Evolutionary conservation across 2,797 vertebrate species (phyloP).

Genomic region (Ataeniobius toweri): DNA sequence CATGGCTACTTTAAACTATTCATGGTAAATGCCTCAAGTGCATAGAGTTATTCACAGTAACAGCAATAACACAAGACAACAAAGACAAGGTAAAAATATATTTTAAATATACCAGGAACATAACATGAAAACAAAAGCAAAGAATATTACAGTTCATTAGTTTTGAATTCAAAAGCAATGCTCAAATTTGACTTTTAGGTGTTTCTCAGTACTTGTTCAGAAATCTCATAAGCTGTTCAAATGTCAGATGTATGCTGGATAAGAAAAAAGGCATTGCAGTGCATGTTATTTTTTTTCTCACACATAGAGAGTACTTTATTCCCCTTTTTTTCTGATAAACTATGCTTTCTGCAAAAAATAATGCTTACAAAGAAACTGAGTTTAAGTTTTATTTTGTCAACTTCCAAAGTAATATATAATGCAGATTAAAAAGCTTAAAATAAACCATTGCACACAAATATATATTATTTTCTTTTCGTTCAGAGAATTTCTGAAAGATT

Average conservation of each 20-base stretch:
- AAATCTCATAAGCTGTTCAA: slow-evolving; percentile 52
- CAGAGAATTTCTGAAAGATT: neutral
- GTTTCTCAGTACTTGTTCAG: slow-evolving; percentile 44
- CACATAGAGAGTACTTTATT: slow-evolving; percentile 7
- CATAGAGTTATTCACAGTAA: neutral
- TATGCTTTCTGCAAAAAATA: slow-evolving; percentile 19
- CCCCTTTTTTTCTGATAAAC: slow-evolving; percentile 39
- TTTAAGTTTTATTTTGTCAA: neutral
- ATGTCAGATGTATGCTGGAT: slow-evolving; percentile 56
- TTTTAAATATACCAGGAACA: neutral
- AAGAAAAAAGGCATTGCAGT: slow-evolving; percentile 28
- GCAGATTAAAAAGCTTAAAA: neutral
- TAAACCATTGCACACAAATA: neutral
- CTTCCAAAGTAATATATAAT: neutral
- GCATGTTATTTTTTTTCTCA: slow-evolving; percentile 11
- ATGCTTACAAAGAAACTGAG: slow-evolving; percentile 5
- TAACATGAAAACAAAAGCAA: slow-evolving; percentile 30
- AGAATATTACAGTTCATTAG: slow-evolving; percentile 1
- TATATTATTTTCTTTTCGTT: neutral
- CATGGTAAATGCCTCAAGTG: neutral
- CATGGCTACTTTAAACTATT: neutral
- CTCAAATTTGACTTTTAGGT: slow-evolving; percentile 46
- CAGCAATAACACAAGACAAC: neutral
- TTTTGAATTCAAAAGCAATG: slow-evolving; percentile 31
- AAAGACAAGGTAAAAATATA: neutral